Conservation (phyloP, 1,140 invertebrate genomes). For the Ptiloglossa arizonensis region DNA sequence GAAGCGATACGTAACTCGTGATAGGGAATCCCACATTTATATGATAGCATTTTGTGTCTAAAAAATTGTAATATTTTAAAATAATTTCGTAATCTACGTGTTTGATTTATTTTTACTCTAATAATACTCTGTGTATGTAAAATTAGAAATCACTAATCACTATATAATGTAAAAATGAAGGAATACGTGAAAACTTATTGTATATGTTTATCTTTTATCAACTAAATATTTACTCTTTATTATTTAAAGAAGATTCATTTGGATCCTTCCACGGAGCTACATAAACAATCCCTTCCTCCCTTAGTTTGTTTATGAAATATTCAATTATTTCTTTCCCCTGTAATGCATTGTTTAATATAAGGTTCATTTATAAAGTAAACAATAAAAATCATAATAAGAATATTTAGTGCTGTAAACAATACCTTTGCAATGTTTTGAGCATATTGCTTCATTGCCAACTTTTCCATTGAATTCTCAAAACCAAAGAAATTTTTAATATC, state of each 20-base stretch:
- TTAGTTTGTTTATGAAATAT: slow-evolving; percentile 92
- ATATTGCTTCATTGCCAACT: slow-evolving; percentile 98
- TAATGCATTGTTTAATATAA: slow-evolving; percentile 50
- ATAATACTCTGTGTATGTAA: no score
- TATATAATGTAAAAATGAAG: no score
- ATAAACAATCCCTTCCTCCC: slow-evolving; percentile 90
- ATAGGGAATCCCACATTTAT: no score
- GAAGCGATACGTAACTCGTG: no score
- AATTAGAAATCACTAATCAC: no score
- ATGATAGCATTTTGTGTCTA: no score
- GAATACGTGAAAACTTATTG: not conserved
- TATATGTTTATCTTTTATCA: not conserved
- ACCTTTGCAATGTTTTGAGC: slow-evolving; percentile 95
- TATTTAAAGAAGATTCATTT: slow-evolving; percentile 55
- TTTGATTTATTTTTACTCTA: no score
- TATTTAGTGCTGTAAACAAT: slow-evolving; percentile 47
- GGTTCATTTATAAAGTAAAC: slow-evolving; percentile 15
- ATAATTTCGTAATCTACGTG: no score
- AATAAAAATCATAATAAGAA: slow-evolving; percentile 30
- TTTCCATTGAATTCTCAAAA: slow-evolving; percentile 97
- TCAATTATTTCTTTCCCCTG: slow-evolving; percentile 98
- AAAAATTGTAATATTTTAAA: no score
- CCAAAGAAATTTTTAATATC: slow-evolving; percentile 99
- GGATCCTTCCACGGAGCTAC: slow-evolving; percentile 83
- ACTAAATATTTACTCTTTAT: slow-evolving; percentile 67